Evolutionary conservation across 2,113 vertebrate genomes (phyloP), one percentile per base, ranked within the genome.

Genomic region (Cinclus mexicanus): DNA sequence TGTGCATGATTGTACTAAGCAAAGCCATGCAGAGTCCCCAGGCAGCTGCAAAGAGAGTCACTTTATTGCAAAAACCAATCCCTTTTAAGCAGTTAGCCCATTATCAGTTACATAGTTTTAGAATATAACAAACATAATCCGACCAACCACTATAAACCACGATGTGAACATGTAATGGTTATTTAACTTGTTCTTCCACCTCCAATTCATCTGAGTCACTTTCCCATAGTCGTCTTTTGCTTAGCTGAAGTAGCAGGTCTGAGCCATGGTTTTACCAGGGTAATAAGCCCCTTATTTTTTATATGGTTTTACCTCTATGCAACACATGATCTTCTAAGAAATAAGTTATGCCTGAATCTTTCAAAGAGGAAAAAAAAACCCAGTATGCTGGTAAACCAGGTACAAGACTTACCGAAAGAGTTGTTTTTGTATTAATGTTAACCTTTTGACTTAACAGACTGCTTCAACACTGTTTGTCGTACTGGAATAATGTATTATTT

Each of bases 11-110:
- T 21, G 13, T 52, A 22, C 5, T 24, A n/a, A 41, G 9, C 29
- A 26, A 52, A 41, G 57, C 0, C 1, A 78, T 0, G 1, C 59
- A n/a, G 46, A 21, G 35, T 77, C 29, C 37, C 46, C 23, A 28
- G 59, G 31, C 37, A 63, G 29, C 37, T 63, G 23, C 23, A 42
- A 22, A 52, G 47, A n/a, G 59, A 42, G 18, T 4, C 2, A 0
- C 29, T 63, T 42, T 21, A 22, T 50, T 52, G 59, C 47, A 42
- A 52, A n/a, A 52, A 12, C 18, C 47, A 52, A 35, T 35, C 37
- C 46, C 63, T 52, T 52, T 78, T 2, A 63, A n/a, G 23, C 29
- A 63, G 46, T 26, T 61, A 50, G 14, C 29, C 29, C 35, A 26
- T 63, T 63, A n/a, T 63, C 47, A 42, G 59, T 78, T 63, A 52